Evolutionary conservation across 1,140 invertebrate species (phyloP), one percentile per base, ranked within the genome.

Genomic region (Hesperophylax magnus): DNA sequence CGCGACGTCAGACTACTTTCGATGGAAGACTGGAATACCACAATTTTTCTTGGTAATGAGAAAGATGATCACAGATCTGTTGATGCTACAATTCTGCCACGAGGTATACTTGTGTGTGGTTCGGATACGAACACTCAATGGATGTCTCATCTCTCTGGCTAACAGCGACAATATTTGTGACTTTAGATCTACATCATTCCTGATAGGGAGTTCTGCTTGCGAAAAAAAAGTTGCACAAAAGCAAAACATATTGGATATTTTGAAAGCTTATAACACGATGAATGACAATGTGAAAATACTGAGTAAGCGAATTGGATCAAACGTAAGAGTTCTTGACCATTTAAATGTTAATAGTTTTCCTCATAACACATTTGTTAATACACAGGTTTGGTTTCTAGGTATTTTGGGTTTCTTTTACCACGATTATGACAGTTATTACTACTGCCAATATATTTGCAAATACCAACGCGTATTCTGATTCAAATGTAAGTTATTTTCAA

Each of bases 11-110:
- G 77, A 78, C 47, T 78, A 53, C 24, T 69, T 54, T 53, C 58
- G 53, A 9, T 78, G 61, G 77, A 20, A 52, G 34, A 78, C 17
- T 47, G 77, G 77, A 17, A 20, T 56, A 24, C 24, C 65, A 14
- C 77, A 78, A 69, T 71, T 63, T 63, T 24, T 78, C 18, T 58
- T 78, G 17, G 69, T 78, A 65, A 24, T 27, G 24, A 78, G 69
- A 34, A 78, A 67, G 24, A 67, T 31, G n/a, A 78, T 24, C n/a
- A 69, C 63, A 11, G 77, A 78, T 78, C 56, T 78, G 56, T 20
- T 71, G 2, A 34, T 53, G 52, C 27, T 78, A 11, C 77, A 67
- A 18, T 78, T 69, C 22, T 67, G 61, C 54, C 61, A 69, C n/a
- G 77, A 78, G 47, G 31, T 78, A n/a, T 78, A 78, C 34, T 39